Conservation (phyloP, 2,888 invertebrate species). For the Stenoptilia bipunctidactyla region DNA sequence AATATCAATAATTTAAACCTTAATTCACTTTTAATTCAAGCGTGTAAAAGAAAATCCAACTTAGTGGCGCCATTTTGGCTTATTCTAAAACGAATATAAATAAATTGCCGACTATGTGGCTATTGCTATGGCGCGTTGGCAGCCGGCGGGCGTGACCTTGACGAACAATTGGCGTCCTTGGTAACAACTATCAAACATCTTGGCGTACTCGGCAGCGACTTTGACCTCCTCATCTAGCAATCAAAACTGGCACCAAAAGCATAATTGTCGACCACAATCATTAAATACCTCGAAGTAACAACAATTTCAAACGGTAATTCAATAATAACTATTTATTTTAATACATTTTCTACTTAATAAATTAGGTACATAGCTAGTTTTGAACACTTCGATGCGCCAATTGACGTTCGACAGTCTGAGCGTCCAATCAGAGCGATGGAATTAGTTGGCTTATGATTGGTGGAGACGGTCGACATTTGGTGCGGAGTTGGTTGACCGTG, state of each 20-base stretch:
- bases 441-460: constrained; percentile 1
- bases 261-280: too few species aligned
- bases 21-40: constrained; percentile 45
- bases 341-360: background rate
- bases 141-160: constrained; percentile 23
- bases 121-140: constrained; percentile 59
- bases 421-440: background rate
- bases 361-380: too few species aligned
- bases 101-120: constrained; percentile 65
- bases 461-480: constrained; percentile 7
- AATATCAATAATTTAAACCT: constrained; percentile 50
- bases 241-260: background rate
- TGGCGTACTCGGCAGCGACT: constrained; percentile 11
- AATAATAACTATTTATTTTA: background rate
- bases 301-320: background rate
- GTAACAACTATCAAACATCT: constrained; percentile 3
- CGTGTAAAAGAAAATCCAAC: constrained; percentile 56
- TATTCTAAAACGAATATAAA: constrained; percentile 71
- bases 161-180: constrained; percentile 12
- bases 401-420: background rate
- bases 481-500: constrained; percentile 15
- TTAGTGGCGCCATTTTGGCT: constrained; percentile 52
- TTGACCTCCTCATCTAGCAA: background rate
- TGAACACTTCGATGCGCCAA: background rate
- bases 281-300: too few species aligned